Evolutionary conservation across 2,113 vertebrate species (phyloP).

Genomic region (Leucopternis melanops): DNA sequence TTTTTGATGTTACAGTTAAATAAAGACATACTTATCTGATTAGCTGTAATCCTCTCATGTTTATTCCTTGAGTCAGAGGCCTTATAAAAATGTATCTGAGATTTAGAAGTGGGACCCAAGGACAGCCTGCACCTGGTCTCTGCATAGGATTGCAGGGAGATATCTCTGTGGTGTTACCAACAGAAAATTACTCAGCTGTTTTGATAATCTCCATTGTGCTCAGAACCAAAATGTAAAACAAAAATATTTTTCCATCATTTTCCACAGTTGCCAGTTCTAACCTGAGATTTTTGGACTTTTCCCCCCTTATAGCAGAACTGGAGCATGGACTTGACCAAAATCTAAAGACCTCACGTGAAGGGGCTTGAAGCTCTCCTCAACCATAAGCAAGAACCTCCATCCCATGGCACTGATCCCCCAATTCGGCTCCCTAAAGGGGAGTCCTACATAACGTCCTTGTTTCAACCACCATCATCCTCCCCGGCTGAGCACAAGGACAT

Average conservation of each 20-base stretch:
- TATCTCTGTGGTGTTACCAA: background rate
- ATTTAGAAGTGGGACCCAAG: background rate
- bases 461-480: background rate
- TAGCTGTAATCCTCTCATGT: conserved; percentile 47
- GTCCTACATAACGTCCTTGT: background rate
- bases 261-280: background rate
- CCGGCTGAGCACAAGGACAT: background rate
- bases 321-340: background rate
- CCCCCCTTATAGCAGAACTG: background rate
- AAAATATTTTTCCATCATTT: background rate
- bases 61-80: conserved; percentile 26
- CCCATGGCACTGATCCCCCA: background rate
- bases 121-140: conserved; percentile 1
- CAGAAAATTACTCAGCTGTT: background rate
- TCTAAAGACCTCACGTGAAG: accelerated
- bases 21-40: conserved; percentile 37
- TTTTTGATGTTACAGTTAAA: conserved; percentile 51
- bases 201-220: background rate
- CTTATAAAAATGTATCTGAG: conserved; percentile 25
- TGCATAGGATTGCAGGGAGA: accelerated
- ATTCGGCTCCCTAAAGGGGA: background rate
- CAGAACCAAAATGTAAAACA: background rate
- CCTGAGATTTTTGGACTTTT: background rate
- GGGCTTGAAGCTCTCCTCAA: background rate
- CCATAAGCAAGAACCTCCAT: background rate